A percentile compares a stretch with the other conserved stretches of the same genome.
phyloP scores from a whole-genome alignment of 2,113 vertebrate species.

The Rallus limicola region DNA sequence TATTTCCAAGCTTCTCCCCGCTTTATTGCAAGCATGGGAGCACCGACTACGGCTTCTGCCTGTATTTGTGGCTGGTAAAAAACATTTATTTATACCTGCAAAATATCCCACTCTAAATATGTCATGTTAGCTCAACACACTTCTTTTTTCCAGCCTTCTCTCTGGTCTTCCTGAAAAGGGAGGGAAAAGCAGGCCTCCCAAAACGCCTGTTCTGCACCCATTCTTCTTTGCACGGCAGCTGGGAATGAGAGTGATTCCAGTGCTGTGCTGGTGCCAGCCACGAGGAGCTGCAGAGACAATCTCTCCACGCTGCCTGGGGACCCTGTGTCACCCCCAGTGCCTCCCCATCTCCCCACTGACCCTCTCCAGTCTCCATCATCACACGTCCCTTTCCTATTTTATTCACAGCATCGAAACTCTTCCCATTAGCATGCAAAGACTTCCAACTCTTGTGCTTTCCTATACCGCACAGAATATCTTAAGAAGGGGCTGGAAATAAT shows the following conservation, averaged over 20 bases:
- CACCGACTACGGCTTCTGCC: not conserved
- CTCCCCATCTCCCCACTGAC: no score
- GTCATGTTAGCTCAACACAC: not conserved
- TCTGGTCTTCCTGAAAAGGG: not conserved
- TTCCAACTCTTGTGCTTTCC: not conserved
- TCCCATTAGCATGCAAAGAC: not conserved
- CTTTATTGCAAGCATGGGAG: not conserved
- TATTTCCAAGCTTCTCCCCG: not conserved
- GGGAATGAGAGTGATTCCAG: fast-evolving
- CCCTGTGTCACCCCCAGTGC: not conserved
- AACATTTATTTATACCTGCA: not conserved
- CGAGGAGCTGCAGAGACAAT: fast-evolving
- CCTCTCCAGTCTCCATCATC: not conserved
- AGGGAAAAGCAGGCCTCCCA: not conserved
- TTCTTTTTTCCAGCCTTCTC: not conserved
- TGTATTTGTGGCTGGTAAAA: not conserved
- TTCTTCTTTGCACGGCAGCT: not conserved
- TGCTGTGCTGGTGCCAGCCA: not conserved
- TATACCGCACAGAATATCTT: not conserved
- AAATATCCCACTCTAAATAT: not conserved
- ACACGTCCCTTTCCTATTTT: not conserved
- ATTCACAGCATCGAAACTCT: not conserved
- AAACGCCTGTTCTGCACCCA: not conserved
- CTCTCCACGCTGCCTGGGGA: fast-evolving
- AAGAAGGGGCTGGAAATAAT: constrained; percentile 57